Evolutionary conservation across 2,797 vertebrate species (phyloP).

Genomic region (Sebastes paucispinis): DNA sequence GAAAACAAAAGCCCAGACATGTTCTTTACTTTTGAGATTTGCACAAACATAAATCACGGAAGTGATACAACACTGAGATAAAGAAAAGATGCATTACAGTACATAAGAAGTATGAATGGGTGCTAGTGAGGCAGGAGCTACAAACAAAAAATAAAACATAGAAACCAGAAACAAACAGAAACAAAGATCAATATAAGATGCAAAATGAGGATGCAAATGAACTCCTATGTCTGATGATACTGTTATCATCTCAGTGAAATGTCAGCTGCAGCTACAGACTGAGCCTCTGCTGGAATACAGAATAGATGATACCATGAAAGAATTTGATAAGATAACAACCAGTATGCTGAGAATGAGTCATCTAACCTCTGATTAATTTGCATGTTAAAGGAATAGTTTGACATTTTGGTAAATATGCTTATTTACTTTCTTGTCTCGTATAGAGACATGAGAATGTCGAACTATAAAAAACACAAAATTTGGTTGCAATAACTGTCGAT

Average conservation of each 20-base stretch:
- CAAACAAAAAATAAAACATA: constrained; percentile 6
- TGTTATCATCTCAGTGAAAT: constrained; percentile 23
- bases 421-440: neutral
- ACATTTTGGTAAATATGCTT: neutral
- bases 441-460: neutral
- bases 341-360: neutral
- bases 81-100: neutral
- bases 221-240: neutral
- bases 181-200: constrained; percentile 7
- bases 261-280: constrained; percentile 1
- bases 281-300: constrained; percentile 13
- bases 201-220: constrained; percentile 37
- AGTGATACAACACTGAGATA: neutral
- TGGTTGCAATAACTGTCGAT: neutral
- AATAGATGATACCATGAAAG: constrained; percentile 10
- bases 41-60: neutral
- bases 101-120: neutral
- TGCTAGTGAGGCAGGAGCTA: neutral
- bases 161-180: neutral
- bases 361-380: neutral
- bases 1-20: neutral
- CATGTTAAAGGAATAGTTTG: neutral
- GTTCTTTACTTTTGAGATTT: neutral
- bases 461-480: neutral
- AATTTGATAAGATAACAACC: neutral